Evolutionary conservation across 2,113 vertebrate genomes (phyloP), one percentile per base, ranked within the genome.

Genomic region (Caracal caracal): DNA sequence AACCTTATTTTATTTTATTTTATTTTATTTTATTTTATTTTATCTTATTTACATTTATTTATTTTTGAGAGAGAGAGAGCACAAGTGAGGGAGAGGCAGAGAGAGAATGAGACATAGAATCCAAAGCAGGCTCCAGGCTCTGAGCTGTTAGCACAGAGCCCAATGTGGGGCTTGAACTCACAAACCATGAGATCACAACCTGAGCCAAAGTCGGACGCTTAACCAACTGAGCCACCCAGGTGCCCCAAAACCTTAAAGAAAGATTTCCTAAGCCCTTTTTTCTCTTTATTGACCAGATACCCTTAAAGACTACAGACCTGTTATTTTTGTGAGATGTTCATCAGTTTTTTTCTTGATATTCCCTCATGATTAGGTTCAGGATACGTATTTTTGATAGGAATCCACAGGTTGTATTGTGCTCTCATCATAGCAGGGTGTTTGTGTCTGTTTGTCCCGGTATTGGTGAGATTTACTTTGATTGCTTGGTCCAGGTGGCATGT

Each of bases 311-410:
- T 63, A 35, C 4, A 83, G 37, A 10, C 24, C 63, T 71, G 16
- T 90, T 53, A 80, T 35, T 85, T 89, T 78, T 51, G 19, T 28
- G 68, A 33, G 20, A 28, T n/a, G 15, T 20, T 53, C 15, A 47
- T 7, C n/a, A 73, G 75, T 56, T 4, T 28, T 81, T 59, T 65
- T 22, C 17, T 12, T 33, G 12, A 49, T 35, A 35, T 15, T 53
- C 76, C 76, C 87, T 94, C 28, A 53, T 40, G 15, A 43, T 70
- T 61, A 80, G 70, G 89, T 47, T 94, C n/a, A 89, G 10, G 4
- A 73, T 56, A 59, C 16, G 17, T 28, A 49, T 26, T 37, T 89
- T 83, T 88, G n/a, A 37, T 17, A 56, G 51, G 22, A 73, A 92
- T n/a, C 1, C 83, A 88, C 28, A 76, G 51, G 8, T 59, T 80